Evolutionary conservation across 2,888 invertebrate species (phyloP).

Genomic region (Ceriagrion tenellum): DNA sequence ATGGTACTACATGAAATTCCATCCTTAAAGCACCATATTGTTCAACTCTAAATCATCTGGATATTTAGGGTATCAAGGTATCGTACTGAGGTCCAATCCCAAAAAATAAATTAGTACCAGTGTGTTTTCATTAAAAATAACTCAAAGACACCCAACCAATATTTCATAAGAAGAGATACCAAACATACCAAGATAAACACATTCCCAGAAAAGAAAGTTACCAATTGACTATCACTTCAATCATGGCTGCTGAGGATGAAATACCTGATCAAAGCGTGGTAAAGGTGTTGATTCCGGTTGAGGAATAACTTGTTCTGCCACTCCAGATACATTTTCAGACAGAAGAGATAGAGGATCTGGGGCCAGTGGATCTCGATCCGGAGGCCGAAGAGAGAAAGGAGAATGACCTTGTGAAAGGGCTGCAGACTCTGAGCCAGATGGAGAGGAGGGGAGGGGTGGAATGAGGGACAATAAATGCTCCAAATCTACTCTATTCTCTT

Average conservation of each 20-base stretch:
- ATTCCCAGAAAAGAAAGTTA: neutral
- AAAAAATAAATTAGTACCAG: neutral
- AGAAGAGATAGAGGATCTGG: conserved; percentile 65
- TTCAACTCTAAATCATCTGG: neutral
- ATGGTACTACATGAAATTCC: neutral
- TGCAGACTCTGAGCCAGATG: conserved; percentile 45
- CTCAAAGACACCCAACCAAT: neutral
- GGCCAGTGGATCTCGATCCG: conserved; percentile 59
- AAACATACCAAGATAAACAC: neutral
- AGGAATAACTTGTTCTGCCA: conserved; percentile 69
- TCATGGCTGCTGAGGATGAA: conserved; percentile 76
- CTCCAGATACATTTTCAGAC: conserved; percentile 40
- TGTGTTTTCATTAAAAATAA: neutral
- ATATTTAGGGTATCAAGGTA: neutral
- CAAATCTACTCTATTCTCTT: conserved; percentile 54
- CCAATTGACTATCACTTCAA: neutral
- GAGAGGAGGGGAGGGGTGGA: conserved; percentile 49
- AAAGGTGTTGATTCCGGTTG: conserved; percentile 77
- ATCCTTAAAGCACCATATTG: neutral
- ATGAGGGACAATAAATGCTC: conserved; percentile 47
- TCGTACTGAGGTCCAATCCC: neutral
- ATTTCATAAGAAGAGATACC: neutral
- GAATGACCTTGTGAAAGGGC: conserved; percentile 45
- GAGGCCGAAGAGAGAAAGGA: conserved; percentile 35
- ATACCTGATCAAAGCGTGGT: conserved; percentile 79